Conservation (phyloP, 92 coral and sea anemone genomes). For the Palythoa grandis region DNA sequence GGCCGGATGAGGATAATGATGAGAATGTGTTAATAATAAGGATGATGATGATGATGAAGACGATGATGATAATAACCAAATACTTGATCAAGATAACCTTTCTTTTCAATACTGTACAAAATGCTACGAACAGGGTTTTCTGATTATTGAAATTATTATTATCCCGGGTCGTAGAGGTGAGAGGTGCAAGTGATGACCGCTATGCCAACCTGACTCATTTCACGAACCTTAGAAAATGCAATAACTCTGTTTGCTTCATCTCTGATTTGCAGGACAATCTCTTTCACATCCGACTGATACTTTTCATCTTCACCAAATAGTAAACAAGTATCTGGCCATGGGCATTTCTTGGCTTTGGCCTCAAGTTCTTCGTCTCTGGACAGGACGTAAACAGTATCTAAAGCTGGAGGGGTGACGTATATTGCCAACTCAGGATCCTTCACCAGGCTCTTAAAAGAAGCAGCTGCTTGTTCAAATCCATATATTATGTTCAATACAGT, state of each 20-base stretch:
- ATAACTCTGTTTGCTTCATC: slow-evolving; percentile 78
- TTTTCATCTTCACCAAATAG: slow-evolving; percentile 87
- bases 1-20: no score
- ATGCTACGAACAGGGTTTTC: no score
- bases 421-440: slow-evolving; percentile 76
- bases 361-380: slow-evolving; percentile 80
- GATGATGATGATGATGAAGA: no score
- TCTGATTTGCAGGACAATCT: slow-evolving; percentile 65
- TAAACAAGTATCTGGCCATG: slow-evolving; percentile 89
- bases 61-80: no score
- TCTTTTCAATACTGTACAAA: no score
- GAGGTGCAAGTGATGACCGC: no score
- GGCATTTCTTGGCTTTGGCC: slow-evolving; percentile 64
- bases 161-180: no score
- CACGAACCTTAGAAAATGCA: slow-evolving; percentile 74
- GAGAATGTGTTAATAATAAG: no score
- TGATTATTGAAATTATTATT: no score
- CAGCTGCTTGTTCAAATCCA: slow-evolving; percentile 81
- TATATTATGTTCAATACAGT: slow-evolving; percentile 68
- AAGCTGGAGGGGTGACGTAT: slow-evolving; percentile 81
- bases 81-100: no score
- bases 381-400: slow-evolving; percentile 88
- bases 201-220: neutral
- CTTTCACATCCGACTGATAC: slow-evolving; percentile 76
- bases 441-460: slow-evolving; percentile 79